These are phyloP conservation scores for Sinosuthora webbiana DNA, from an alignment of 2,113 vertebrate species.

Conservation along the genomic window DNA sequence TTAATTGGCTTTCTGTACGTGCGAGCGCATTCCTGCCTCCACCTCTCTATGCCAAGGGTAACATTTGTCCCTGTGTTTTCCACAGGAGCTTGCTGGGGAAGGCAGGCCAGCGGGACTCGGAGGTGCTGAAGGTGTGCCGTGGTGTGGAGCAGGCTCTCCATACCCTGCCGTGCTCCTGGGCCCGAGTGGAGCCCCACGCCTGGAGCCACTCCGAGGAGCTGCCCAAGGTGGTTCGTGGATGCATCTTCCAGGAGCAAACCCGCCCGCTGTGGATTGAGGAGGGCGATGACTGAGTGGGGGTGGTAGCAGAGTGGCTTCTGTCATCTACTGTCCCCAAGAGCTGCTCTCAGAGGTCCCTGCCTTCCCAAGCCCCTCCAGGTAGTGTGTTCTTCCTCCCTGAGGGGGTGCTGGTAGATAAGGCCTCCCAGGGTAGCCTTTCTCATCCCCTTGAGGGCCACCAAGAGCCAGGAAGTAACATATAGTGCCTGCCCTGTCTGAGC, in stretches of 20 bases:
- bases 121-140: conserved; percentile 72
- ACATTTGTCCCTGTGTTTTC: not conserved
- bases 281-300: not conserved
- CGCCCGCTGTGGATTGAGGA: conserved; percentile 74
- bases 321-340: not conserved
- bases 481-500: not conserved
- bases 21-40: not conserved
- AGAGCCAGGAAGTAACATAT: accelerated
- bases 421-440: not conserved
- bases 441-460: not conserved
- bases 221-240: conserved; percentile 72
- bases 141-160: conserved; percentile 57
- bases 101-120: conserved; percentile 58
- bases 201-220: conserved; percentile 70
- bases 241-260: conserved; percentile 77
- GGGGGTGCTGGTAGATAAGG: not conserved
- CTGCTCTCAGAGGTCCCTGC: not conserved
- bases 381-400: not conserved
- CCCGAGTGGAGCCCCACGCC: conserved; percentile 34
- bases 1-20: accelerated
- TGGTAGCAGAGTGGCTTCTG: not conserved
- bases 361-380: not conserved
- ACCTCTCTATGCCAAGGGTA: not conserved
- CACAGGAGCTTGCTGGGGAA: conserved; percentile 71
- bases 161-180: conserved; percentile 70